These are phyloP conservation scores for Phalacrocorax pelagicus DNA, from an alignment of 2,113 vertebrate species.

Conservation along the genomic window DNA sequence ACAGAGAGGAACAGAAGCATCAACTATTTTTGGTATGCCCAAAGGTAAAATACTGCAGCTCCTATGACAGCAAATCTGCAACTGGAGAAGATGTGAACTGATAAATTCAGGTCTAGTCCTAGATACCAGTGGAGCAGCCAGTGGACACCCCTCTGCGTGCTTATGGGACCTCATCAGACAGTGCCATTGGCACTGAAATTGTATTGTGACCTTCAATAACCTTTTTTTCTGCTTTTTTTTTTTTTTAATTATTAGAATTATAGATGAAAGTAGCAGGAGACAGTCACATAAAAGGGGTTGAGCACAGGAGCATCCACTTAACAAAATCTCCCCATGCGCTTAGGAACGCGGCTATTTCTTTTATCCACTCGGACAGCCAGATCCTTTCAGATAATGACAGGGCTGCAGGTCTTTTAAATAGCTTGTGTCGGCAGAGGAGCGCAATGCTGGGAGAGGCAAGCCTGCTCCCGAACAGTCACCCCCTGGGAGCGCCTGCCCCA, in stretches of 20 bases:
- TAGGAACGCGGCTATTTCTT: neutral
- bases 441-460: fast-evolving
- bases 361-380: neutral
- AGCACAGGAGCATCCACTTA: neutral
- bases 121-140: neutral
- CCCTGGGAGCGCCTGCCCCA: neutral
- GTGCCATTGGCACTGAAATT: neutral
- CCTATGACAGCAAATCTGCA: neutral
- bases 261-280: neutral
- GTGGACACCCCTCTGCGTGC: neutral
- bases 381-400: neutral
- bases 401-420: neutral
- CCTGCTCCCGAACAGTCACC: fast-evolving
- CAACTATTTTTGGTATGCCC: neutral
- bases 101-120: neutral
- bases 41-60: neutral
- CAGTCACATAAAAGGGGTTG: neutral
- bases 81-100: neutral
- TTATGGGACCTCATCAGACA: neutral
- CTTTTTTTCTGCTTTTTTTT: neutral
- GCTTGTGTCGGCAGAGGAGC: neutral
- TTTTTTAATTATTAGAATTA: neutral
- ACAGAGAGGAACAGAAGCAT: neutral
- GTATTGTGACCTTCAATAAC: neutral
- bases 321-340: neutral